Percentiles rank a stretch among this genome's conserved stretches.
Evolutionary conservation across 2,113 vertebrate species (phyloP).

Genomic region (Clupea harengus): DNA sequence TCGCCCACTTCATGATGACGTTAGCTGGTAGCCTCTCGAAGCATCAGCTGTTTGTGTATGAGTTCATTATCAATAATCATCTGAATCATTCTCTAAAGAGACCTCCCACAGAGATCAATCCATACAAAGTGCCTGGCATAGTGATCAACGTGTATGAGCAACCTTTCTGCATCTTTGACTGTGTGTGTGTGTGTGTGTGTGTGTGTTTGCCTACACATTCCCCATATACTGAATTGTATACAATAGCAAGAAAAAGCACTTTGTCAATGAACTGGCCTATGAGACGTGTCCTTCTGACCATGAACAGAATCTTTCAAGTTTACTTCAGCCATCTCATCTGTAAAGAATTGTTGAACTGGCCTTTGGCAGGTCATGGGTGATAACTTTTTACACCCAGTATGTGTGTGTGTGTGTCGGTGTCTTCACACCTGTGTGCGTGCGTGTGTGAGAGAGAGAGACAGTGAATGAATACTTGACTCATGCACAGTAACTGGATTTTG

Average conservation of each 20-base stretch:
- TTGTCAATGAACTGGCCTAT: neutral
- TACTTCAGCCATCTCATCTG: neutral
- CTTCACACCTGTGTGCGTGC: neutral
- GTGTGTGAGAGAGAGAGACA: neutral
- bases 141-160: neutral
- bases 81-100: neutral
- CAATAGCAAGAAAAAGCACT: no score
- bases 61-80: neutral
- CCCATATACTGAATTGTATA: no score
- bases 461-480: neutral
- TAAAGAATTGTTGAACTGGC: no score
- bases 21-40: neutral
- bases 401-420: neutral
- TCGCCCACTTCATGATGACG: neutral
- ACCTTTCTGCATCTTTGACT: neutral
- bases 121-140: neutral
- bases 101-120: neutral
- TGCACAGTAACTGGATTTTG: neutral
- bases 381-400: neutral
- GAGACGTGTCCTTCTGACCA: neutral
- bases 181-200: slow-evolving; percentile 9
- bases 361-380: no score
- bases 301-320: neutral
- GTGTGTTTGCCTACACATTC: neutral
- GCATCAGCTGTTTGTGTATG: neutral